Evolutionary conservation across 2,113 vertebrate genomes (phyloP).

Genomic region (Edolisoma coerulescens): DNA sequence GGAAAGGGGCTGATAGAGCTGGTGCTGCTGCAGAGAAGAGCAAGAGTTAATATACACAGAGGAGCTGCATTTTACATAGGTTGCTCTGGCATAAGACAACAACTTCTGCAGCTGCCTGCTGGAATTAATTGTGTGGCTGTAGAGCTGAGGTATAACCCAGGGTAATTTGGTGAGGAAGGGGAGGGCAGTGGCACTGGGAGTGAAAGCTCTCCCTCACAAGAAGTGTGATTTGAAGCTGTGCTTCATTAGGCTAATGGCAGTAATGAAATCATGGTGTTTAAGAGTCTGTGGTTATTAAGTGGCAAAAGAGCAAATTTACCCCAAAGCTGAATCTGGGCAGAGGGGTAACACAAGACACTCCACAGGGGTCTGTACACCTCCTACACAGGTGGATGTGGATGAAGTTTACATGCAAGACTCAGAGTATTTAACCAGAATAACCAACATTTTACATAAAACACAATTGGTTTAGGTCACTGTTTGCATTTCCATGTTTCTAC

Average conservation of each 20-base stretch:
- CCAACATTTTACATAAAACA: not conserved
- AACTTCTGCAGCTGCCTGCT: not conserved
- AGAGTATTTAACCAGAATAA: not conserved
- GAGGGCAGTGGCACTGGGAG: not conserved
- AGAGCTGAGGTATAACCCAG: not conserved
- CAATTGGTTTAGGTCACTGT: not conserved
- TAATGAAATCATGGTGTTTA: not conserved
- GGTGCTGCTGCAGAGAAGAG: not conserved
- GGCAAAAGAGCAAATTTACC: not conserved
- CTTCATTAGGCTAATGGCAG: not conserved
- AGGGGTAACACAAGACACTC: too few relatives aligned
- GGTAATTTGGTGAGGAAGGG: not conserved
- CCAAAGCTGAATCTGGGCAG: not conserved
- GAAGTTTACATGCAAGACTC: too few relatives aligned
- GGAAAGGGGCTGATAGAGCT: not conserved
- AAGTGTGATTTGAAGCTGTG: not conserved
- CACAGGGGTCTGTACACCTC: not conserved
- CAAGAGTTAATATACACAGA: not conserved
- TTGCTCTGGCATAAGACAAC: not conserved
- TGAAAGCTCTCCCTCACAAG: not conserved
- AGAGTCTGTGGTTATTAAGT: not conserved
- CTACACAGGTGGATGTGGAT: fast-evolving
- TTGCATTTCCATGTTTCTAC: not conserved
- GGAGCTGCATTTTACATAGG: not conserved
- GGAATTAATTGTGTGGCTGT: not conserved